These are phyloP conservation scores for Colaptes auratus DNA, from an alignment of 2,113 vertebrate species.

Conservation along the genomic window DNA sequence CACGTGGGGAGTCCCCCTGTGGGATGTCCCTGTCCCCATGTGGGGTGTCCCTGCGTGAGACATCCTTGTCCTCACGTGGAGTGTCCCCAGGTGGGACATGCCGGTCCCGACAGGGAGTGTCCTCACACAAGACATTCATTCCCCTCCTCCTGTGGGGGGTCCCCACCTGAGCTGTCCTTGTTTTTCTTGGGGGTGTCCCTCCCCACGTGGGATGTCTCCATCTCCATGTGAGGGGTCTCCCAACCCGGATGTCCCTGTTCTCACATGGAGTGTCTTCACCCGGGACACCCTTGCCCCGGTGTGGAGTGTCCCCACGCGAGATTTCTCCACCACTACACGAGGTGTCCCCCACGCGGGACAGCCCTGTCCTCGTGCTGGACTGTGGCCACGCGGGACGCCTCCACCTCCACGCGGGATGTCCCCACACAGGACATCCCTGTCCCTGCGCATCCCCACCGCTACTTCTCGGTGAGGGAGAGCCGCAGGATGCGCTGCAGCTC, in stretches of 20 bases:
- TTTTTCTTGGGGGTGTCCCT: background rate
- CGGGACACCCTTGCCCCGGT: background rate
- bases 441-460: background rate
- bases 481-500: slow-evolving; percentile 90
- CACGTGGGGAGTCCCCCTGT: background rate
- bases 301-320: background rate
- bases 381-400: no score
- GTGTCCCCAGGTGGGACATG: background rate
- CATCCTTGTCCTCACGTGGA: background rate
- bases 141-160: background rate
- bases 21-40: background rate
- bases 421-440: background rate
- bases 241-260: no score
- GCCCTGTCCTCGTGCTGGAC: no score
- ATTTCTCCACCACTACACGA: no score
- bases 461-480: slow-evolving; percentile 94
- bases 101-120: background rate
- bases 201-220: background rate
- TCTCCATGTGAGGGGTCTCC: background rate
- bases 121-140: no score
- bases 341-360: no score
- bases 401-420: background rate
- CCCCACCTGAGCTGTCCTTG: background rate
- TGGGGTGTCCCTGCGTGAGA: background rate
- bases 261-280: background rate